phyloP scores from a whole-genome alignment of 2,113 vertebrate genomes.

The Pardalotus punctatus region DNA sequence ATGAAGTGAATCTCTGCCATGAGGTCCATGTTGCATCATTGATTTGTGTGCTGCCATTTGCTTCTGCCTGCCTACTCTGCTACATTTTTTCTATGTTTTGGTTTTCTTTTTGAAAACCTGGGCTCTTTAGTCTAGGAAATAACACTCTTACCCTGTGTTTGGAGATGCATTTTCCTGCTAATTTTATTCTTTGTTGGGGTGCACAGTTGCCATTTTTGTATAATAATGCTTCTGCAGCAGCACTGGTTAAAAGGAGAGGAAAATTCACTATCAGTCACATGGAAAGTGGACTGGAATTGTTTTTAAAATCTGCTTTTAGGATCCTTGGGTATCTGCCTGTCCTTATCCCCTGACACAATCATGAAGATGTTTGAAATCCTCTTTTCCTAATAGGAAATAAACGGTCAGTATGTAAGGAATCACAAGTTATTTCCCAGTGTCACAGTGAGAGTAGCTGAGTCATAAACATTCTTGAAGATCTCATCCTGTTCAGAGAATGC shows the following conservation, averaged over 20 bases:
- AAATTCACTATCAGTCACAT: not conserved
- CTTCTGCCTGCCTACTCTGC: not conserved
- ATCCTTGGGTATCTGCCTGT: not conserved
- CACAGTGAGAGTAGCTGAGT: not conserved
- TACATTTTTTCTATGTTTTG: not conserved
- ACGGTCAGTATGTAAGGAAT: not conserved
- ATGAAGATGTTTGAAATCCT: not conserved
- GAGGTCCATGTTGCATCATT: not conserved
- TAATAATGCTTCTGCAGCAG: not conserved
- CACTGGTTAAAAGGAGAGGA: not conserved
- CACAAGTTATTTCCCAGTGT: not conserved
- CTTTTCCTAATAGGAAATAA: not conserved
- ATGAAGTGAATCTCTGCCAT: fast-evolving
- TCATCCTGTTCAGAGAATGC: not conserved
- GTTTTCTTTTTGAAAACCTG: not conserved
- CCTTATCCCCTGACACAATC: not conserved
- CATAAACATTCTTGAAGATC: not conserved
- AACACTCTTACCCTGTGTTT: not conserved
- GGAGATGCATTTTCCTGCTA: not conserved
- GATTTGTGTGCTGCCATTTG: fast-evolving
- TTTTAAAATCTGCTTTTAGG: not conserved
- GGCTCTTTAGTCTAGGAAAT: not conserved
- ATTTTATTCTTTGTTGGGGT: not conserved
- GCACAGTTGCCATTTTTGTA: not conserved
- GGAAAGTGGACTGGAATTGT: not conserved